A percentile compares a stretch with the other conserved stretches of the same genome.
Conservation (phyloP, 2,113 vertebrate genomes). For the Cairina moschata region DNA sequence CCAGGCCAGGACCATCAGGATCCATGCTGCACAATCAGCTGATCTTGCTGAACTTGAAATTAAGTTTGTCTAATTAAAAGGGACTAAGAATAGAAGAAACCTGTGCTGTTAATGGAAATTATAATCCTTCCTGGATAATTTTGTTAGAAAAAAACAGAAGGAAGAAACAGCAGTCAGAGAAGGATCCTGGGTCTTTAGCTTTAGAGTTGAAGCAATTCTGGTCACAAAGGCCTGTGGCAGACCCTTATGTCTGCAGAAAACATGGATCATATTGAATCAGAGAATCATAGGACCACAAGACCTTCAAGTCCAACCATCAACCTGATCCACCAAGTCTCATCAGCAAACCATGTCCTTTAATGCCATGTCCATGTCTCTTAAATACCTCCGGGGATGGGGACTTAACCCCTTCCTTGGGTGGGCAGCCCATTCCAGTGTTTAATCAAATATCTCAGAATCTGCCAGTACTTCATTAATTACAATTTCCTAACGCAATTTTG, state of each 20-base stretch:
- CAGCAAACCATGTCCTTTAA: no score
- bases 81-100: conserved; percentile 46
- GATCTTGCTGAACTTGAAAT: conserved; percentile 47
- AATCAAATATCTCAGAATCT: not conserved
- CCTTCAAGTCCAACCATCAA: not conserved
- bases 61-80: conserved; percentile 49
- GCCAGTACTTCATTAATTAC: not conserved
- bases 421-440: not conserved
- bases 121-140: not conserved
- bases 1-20: not conserved
- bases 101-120: not conserved
- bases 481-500: not conserved
- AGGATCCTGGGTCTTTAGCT: not conserved
- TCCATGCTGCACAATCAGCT: not conserved
- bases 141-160: not conserved
- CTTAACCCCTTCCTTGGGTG: no score
- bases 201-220: not conserved
- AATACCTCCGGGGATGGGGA: not conserved
- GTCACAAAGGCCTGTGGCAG: not conserved
- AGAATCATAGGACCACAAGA: not conserved
- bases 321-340: not conserved
- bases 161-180: not conserved
- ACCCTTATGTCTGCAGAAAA: not conserved
- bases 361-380: not conserved
- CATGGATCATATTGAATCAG: not conserved